Percentiles rank a stretch among this genome's conserved stretches.
Conservation (phyloP, 2,797 vertebrate genomes). For the Myiotriccus ornatus region DNA sequence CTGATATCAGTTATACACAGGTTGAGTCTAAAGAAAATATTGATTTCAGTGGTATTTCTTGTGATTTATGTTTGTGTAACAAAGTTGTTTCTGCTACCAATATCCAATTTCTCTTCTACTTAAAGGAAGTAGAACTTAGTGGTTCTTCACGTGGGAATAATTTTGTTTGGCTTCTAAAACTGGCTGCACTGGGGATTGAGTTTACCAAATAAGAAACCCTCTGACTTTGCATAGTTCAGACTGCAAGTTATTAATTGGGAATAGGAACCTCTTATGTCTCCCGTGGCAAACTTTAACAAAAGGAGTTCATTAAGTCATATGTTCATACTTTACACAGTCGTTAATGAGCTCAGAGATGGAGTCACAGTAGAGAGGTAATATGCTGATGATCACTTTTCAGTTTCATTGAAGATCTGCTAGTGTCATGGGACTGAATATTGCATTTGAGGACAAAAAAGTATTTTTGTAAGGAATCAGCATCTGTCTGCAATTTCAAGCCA, state of each 20-base stretch:
- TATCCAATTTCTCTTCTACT: neutral
- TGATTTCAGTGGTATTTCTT: neutral
- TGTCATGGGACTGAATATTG: neutral
- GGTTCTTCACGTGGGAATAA: neutral
- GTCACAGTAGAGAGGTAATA: neutral
- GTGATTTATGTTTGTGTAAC: neutral
- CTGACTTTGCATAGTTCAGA: neutral
- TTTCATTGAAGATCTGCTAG: neutral
- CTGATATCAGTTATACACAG: neutral
- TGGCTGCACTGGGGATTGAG: neutral
- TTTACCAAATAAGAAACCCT: neutral
- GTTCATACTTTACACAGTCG: neutral
- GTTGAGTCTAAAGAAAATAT: neutral
- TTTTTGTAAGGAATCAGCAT: neutral
- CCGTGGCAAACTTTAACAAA: neutral
- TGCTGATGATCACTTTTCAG: neutral
- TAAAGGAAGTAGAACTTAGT: neutral
- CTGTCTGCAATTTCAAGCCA: neutral
- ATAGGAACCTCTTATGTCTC: neutral
- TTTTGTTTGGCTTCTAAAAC: slow-evolving; percentile 4
- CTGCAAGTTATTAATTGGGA: neutral
- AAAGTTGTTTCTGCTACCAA: neutral
- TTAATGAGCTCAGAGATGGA: neutral
- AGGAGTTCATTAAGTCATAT: neutral
- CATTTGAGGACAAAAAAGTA: neutral